phyloP scores from a whole-genome alignment of 37 sponge, comb jelly and placozoan genomes.

The Halichondria panicea region DNA sequence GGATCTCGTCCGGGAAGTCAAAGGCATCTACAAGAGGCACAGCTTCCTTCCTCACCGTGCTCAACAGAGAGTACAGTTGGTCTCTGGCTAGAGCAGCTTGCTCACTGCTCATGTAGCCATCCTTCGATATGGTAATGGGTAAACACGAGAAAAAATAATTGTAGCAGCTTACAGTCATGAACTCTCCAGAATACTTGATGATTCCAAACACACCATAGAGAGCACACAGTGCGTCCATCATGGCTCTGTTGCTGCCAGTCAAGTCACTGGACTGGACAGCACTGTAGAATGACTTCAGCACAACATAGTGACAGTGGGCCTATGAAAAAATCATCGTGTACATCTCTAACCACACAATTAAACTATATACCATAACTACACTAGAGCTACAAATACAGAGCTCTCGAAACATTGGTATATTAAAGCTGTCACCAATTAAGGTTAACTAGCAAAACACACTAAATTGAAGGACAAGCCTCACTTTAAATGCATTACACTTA shows the following conservation, averaged over 20 bases:
- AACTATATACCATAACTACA: no score
- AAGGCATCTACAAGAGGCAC: slow-evolving; percentile 95
- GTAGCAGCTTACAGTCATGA: slow-evolving; percentile 53
- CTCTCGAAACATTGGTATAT: neutral
- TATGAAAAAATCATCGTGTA: slow-evolving; percentile 2
- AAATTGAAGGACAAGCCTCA: neutral
- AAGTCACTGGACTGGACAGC: slow-evolving; percentile 36
- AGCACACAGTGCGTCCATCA: slow-evolving; percentile 54
- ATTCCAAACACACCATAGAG: slow-evolving; percentile 64
- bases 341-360: no score
- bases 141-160: neutral
- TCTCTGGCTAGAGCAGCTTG: slow-evolving; percentile 31
- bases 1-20: slow-evolving; percentile 73
- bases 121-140: slow-evolving; percentile 4
- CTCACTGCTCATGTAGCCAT: slow-evolving; percentile 45
- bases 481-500: no score
- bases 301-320: slow-evolving; percentile 85
- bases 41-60: slow-evolving; percentile 68
- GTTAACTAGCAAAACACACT: neutral
- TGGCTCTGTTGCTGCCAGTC: slow-evolving; percentile 32
- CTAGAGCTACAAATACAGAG: no score
- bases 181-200: slow-evolving; percentile 51
- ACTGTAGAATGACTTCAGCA: slow-evolving; percentile 63
- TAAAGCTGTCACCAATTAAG: neutral
- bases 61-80: slow-evolving; percentile 33